These are phyloP conservation scores for Poeciliopsis turrubarensis DNA, from an alignment of 2,113 vertebrate species.

Conservation along the genomic window DNA sequence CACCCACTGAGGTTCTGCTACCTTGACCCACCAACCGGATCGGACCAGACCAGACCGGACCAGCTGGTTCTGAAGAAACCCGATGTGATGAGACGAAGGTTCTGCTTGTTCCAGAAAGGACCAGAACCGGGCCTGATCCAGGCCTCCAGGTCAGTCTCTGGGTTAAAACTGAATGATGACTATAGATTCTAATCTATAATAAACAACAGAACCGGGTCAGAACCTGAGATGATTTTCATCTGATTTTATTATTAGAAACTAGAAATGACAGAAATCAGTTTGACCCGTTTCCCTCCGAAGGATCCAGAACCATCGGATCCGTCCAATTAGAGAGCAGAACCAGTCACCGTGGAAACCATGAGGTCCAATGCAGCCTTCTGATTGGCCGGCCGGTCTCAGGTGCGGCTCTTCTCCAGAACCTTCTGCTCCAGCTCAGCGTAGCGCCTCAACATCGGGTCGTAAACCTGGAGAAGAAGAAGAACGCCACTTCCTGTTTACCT, in stretches of 20 bases:
- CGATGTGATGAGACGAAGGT: background rate
- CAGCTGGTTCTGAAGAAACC: no score
- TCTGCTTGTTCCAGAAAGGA: background rate
- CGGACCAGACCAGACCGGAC: no score
- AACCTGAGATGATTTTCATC: background rate
- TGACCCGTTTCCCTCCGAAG: background rate
- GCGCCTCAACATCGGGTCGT: conserved; percentile 51
- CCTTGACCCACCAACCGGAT: no score
- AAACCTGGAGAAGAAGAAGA: conserved; percentile 50
- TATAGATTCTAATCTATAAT: no score
- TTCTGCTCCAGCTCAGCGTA: conserved; percentile 56
- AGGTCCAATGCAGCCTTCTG: background rate
- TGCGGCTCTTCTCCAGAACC: conserved; percentile 36
- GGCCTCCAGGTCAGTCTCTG: no score
- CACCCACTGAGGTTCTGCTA: no score
- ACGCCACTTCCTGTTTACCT: background rate
- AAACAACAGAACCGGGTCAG: no score
- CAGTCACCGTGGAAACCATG: background rate
- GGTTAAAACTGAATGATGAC: no score
- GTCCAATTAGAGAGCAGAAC: background rate
- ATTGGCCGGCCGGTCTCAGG: background rate
- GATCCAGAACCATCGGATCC: background rate
- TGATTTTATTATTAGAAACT: background rate
- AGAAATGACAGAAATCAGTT: background rate
- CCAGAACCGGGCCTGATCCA: background rate